phyloP scores from a whole-genome alignment of 1,140 invertebrate genomes.

The Drosophila persimilis region DNA sequence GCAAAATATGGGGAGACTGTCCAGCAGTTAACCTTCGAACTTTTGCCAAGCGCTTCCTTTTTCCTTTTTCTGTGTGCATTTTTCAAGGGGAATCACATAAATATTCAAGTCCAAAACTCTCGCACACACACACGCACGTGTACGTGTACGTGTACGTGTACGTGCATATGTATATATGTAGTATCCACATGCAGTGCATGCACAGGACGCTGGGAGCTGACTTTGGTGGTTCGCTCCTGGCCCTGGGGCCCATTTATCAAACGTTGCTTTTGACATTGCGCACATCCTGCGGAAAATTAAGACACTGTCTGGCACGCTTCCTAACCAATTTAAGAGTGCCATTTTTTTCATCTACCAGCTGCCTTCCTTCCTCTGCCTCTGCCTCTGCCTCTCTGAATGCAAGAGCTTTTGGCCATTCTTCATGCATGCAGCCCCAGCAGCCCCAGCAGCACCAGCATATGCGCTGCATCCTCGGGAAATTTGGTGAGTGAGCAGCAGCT shows the following conservation, averaged over 20 bases:
- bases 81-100: slow-evolving; percentile 62
- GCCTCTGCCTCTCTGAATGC: slow-evolving; percentile 4
- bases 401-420: slow-evolving; percentile 27
- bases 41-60: slow-evolving; percentile 12
- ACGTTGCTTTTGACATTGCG: slow-evolving; percentile 74
- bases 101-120: slow-evolving; percentile 62
- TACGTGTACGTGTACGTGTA: too few relatives aligned
- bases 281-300: slow-evolving; percentile 79
- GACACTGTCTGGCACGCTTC: slow-evolving; percentile 73
- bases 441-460: slow-evolving; percentile 16
- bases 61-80: slow-evolving; percentile 47
- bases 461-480: slow-evolving; percentile 33
- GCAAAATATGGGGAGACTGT: slow-evolving; percentile 48
- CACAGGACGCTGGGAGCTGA: slow-evolving; percentile 20
- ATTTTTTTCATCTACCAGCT: slow-evolving; percentile 41
- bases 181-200: slow-evolving; percentile 27
- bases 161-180: too few relatives aligned
- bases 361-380: not conserved
- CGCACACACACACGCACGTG: slow-evolving; percentile 17
- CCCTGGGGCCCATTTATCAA: slow-evolving; percentile 67
- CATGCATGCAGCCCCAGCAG: slow-evolving; percentile 32
- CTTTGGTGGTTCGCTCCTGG: slow-evolving; percentile 30
- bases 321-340: slow-evolving; percentile 69
- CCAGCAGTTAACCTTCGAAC: slow-evolving; percentile 48
- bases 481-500: not conserved